phyloP scores from a whole-genome alignment of 92 coral and sea anemone species.

The Umimayanthus chanpuru region DNA sequence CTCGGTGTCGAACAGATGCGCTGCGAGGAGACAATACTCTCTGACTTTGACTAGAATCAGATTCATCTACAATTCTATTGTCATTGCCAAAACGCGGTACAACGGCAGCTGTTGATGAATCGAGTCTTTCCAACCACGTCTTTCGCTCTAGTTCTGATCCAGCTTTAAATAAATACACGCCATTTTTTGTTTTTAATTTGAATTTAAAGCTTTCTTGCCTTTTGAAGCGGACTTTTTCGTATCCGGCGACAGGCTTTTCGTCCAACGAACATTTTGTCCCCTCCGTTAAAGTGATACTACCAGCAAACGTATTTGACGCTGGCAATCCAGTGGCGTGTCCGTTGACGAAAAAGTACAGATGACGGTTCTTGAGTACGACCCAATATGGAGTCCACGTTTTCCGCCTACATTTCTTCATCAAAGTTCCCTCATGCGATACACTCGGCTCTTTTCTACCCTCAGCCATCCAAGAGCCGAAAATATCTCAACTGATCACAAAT shows the following conservation, averaged over 20 bases:
- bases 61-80: not conserved
- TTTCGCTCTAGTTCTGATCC: conserved; percentile 59
- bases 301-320: conserved; percentile 50
- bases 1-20: not conserved
- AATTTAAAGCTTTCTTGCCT: conserved; percentile 61
- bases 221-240: not conserved
- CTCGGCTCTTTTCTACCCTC: conserved; percentile 14
- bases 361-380: conserved; percentile 60
- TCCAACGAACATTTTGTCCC: conserved; percentile 60
- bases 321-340: conserved; percentile 35
- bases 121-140: conserved; percentile 54
- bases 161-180: conserved; percentile 76
- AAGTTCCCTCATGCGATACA: conserved; percentile 46
- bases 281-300: conserved; percentile 60
- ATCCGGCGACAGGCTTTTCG: conserved; percentile 23
- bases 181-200: conserved; percentile 67
- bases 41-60: not conserved
- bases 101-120: conserved; percentile 7
- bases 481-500: not conserved
- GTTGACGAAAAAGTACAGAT: conserved; percentile 58
- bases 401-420: conserved; percentile 70
- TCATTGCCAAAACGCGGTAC: not conserved
- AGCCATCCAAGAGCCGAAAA: not conserved
- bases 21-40: not conserved
- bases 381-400: conserved; percentile 81